phyloP scores from a whole-genome alignment of 2,888 invertebrate species.

The Litoditis marina region DNA sequence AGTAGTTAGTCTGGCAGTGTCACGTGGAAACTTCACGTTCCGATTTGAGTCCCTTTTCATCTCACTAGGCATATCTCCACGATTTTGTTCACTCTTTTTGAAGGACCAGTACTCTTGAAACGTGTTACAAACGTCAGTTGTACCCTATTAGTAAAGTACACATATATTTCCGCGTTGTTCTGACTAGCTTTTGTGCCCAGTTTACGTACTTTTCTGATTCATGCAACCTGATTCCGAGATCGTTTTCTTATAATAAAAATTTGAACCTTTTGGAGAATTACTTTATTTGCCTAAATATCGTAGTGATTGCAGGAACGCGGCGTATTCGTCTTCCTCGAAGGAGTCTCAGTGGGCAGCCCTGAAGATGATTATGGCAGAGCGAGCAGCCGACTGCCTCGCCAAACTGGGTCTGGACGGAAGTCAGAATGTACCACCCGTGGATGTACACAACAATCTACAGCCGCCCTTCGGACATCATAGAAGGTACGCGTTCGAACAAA shows the following conservation, averaged over 20 bases:
- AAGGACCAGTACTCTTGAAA: too few relatives aligned
- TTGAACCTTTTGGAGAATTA: background rate
- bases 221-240: too few relatives aligned
- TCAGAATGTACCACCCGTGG: background rate
- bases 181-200: too few relatives aligned
- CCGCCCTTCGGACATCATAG: conserved; percentile 38
- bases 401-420: conserved; percentile 44
- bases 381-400: conserved; percentile 56
- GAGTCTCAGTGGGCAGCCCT: conserved; percentile 59
- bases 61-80: background rate
- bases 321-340: conserved; percentile 33
- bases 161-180: too few relatives aligned
- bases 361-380: conserved; percentile 61
- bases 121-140: too few relatives aligned
- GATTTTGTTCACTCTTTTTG: background rate
- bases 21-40: too few relatives aligned
- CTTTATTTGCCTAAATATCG: background rate
- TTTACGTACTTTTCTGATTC: too few relatives aligned
- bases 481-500: conserved; percentile 15
- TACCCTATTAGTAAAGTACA: too few relatives aligned
- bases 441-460: conserved; percentile 6
- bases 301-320: conserved; percentile 33
- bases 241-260: background rate
- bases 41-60: background rate
- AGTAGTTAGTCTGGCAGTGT: too few relatives aligned